These are phyloP conservation scores for Acanthornis magna DNA, from an alignment of 2,797 vertebrate genomes.

Conservation along the genomic window DNA sequence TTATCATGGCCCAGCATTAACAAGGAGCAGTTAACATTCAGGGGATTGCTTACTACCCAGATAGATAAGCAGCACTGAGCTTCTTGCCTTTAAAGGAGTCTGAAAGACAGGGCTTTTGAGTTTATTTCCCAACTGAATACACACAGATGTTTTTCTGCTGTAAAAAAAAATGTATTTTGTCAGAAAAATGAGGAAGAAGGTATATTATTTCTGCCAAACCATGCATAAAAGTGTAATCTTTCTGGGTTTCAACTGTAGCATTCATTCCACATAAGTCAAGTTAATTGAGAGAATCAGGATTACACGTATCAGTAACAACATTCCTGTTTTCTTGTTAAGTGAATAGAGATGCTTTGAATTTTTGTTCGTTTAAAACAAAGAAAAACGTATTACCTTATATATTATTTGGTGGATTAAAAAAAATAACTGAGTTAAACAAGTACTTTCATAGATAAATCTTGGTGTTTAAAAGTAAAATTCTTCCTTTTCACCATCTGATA, in stretches of 20 bases:
- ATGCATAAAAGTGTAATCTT: conserved; percentile 37
- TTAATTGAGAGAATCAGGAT: not conserved
- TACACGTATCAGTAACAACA: not conserved
- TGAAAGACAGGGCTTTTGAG: not conserved
- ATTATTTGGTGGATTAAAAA: not conserved
- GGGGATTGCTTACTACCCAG: conserved; percentile 48
- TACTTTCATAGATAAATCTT: not conserved
- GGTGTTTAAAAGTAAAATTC: not conserved
- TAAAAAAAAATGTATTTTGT: conserved; percentile 39
- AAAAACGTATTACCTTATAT: not conserved
- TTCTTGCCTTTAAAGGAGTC: conserved; percentile 52
- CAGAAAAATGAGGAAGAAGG: conserved; percentile 46
- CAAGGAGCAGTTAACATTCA: not conserved
- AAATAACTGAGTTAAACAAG: not conserved
- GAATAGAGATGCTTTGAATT: not conserved
- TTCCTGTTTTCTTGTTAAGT: not conserved
- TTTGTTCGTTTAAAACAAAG: not conserved
- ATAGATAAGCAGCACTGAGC: conserved; percentile 57
- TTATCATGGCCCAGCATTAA: not conserved
- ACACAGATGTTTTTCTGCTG: conserved; percentile 55
- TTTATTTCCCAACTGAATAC: conserved; percentile 54
- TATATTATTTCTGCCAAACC: conserved; percentile 53
- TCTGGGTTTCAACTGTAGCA: not conserved
- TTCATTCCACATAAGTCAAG: not conserved
- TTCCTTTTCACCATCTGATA: not conserved